phyloP scores from a whole-genome alignment of 2,797 vertebrate genomes.

The Remorina albescens region DNA sequence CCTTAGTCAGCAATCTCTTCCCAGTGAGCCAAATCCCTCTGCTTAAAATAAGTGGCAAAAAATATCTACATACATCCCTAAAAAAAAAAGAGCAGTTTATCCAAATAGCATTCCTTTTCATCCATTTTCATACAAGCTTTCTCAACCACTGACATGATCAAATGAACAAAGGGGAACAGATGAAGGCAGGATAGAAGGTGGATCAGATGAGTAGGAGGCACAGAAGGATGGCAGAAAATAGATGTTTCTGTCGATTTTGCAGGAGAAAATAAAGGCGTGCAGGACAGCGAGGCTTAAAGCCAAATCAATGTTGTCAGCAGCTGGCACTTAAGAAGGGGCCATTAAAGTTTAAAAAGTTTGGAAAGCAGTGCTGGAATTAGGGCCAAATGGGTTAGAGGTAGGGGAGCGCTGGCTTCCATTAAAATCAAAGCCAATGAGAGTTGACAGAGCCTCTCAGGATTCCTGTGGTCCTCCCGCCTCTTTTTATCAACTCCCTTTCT shows the following conservation, averaged over 20 bases:
- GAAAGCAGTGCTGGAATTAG: slow-evolving; percentile 82
- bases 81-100: slow-evolving; percentile 60
- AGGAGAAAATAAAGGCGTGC: slow-evolving; percentile 79
- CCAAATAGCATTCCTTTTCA: slow-evolving; percentile 64
- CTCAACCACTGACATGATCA: slow-evolving; percentile 67
- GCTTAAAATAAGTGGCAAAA: slow-evolving; percentile 21
- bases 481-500: slow-evolving; percentile 39
- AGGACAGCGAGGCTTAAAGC: slow-evolving; percentile 80
- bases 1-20: slow-evolving; percentile 7
- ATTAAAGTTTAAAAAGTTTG: slow-evolving; percentile 85
- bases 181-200: slow-evolving; percentile 63
- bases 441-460: slow-evolving; percentile 79
- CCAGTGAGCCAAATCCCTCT: slow-evolving; percentile 6
- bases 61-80: slow-evolving; percentile 22
- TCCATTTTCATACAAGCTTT: slow-evolving; percentile 57
- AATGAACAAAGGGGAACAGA: slow-evolving; percentile 67
- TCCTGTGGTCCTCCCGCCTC: slow-evolving; percentile 48
- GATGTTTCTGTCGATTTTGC: slow-evolving; percentile 84
- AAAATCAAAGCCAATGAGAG: slow-evolving; percentile 83
- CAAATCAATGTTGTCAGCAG: slow-evolving; percentile 86
- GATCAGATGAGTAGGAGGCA: slow-evolving; percentile 67
- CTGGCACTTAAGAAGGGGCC: slow-evolving; percentile 82
- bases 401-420: slow-evolving; percentile 79
- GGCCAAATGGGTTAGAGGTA: slow-evolving; percentile 81
- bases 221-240: slow-evolving; percentile 79